Conservation (phyloP, 2,113 vertebrate species). For the Strix uralensis region DNA sequence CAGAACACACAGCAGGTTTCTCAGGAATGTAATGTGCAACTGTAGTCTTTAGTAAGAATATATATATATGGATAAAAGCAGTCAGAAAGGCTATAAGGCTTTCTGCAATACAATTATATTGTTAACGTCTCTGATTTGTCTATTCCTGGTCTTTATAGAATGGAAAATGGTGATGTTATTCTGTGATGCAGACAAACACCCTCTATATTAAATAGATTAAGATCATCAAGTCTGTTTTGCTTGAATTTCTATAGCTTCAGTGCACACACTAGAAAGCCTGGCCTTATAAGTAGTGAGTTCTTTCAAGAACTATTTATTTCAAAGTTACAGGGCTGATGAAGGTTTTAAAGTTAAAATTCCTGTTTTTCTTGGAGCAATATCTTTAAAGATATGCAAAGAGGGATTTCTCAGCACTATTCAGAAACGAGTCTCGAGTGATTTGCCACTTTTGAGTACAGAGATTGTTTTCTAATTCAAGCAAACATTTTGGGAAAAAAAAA, state of each 20-base stretch:
- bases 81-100: not conserved
- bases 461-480: constrained; percentile 27
- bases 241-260: not conserved
- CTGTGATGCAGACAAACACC: not conserved
- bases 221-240: not conserved
- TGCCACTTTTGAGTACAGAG: not conserved
- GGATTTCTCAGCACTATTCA: constrained; percentile 41
- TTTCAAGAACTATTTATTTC: constrained; percentile 29
- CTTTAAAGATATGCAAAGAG: constrained; percentile 40
- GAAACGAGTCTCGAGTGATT: constrained; percentile 27
- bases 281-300: not conserved
- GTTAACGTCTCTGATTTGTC: not conserved
- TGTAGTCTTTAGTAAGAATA: not conserved
- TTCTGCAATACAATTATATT: not conserved
- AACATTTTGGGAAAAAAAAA: not conserved
- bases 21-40: not conserved
- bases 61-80: not conserved
- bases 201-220: not conserved
- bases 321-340: constrained; percentile 8
- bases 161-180: not conserved
- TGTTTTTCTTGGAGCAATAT: constrained; percentile 33
- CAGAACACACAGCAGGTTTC: not conserved
- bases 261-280: not conserved
- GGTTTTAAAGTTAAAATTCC: constrained; percentile 16
- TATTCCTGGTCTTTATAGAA: not conserved